A percentile compares a stretch with the other conserved stretches of the same genome.
phyloP scores from a whole-genome alignment of 2,113 vertebrate genomes.

The Mormoops blainvillei region DNA sequence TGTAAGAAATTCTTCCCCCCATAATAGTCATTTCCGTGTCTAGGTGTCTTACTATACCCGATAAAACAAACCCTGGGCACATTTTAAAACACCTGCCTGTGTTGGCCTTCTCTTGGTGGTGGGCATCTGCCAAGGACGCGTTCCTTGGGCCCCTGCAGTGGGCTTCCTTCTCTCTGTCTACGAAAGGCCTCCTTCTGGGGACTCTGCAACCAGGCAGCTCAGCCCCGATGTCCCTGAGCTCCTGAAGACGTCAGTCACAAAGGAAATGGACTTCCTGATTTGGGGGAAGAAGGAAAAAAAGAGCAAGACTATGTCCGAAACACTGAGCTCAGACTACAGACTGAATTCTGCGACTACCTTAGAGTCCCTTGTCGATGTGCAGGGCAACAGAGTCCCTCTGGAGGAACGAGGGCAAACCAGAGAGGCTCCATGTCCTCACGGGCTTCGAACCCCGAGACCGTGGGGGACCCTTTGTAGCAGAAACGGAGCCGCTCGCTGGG shows the following conservation, averaged over 20 bases:
- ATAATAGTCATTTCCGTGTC: not conserved
- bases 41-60: not conserved
- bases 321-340: not conserved
- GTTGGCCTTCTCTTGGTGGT: not conserved
- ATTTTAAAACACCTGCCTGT: not conserved
- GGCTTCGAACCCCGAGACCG: not conserved
- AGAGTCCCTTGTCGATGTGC: not conserved
- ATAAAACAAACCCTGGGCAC: not conserved
- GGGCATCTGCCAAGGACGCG: not conserved
- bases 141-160: too few species aligned
- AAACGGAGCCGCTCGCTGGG: not conserved
- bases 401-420: not conserved
- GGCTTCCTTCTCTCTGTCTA: not conserved
- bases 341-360: not conserved
- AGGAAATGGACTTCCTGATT: not conserved
- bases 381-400: not conserved
- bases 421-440: not conserved
- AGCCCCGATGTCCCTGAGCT: not conserved
- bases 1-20: too few species aligned
- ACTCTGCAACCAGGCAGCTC: not conserved
- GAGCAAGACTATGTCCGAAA: not conserved
- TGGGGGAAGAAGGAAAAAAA: not conserved
- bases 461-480: fast-evolving
- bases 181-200: not conserved
- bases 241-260: not conserved